Evolutionary conservation across 2,888 invertebrate species (phyloP).

Genomic region (Amblyjoppa fuscipennis): DNA sequence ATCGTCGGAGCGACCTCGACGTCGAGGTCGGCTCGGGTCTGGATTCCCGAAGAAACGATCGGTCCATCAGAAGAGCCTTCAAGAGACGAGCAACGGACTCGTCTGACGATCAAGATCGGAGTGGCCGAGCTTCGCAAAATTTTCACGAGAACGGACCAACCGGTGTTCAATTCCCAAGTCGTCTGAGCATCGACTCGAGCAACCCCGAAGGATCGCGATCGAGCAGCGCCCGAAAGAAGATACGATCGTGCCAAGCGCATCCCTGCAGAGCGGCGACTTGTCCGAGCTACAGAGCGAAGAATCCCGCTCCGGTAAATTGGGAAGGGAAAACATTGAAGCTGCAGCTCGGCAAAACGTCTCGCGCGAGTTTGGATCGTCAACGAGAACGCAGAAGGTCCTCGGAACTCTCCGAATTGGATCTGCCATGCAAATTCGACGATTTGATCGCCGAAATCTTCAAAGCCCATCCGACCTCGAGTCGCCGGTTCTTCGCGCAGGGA

Average conservation of each 20-base stretch:
- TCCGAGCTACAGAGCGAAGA: conserved; percentile 37
- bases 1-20: conserved; percentile 67
- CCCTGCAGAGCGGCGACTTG: conserved; percentile 53
- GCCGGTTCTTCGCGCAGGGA: conserved; percentile 25
- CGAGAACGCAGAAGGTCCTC: background rate
- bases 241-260: conserved; percentile 27
- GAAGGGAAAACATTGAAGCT: conserved; percentile 55
- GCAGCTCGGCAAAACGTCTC: conserved; percentile 18
- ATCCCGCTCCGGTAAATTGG: conserved; percentile 48
- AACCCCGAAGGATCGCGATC: conserved; percentile 26
- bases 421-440: conserved; percentile 71
- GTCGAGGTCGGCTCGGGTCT: conserved; percentile 70
- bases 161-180: conserved; percentile 18
- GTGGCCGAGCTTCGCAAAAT: conserved; percentile 4
- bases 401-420: conserved; percentile 58
- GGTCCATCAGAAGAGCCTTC: conserved; percentile 17
- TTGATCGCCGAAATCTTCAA: conserved; percentile 70
- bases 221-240: conserved; percentile 12
- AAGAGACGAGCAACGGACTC: conserved; percentile 49
- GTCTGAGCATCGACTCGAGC: conserved; percentile 23
- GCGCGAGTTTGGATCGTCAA: background rate
- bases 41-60: background rate
- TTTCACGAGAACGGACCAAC: background rate
- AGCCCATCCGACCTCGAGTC: conserved; percentile 63
- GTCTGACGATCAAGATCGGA: background rate